These are phyloP conservation scores for Drosophila hamatofila DNA, from an alignment of 2,888 invertebrate genomes.

Conservation along the genomic window DNA sequence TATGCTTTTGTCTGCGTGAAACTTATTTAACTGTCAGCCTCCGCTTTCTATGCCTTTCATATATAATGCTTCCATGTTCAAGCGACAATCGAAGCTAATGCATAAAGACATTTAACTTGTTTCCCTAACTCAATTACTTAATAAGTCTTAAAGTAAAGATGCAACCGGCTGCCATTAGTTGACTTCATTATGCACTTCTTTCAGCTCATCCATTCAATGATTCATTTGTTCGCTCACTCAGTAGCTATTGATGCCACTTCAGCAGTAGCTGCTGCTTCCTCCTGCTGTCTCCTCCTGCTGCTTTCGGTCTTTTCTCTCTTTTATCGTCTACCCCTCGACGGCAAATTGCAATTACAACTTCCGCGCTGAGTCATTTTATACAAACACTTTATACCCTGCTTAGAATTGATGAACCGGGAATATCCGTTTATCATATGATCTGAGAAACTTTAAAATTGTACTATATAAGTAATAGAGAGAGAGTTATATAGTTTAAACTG, in stretches of 20 bases:
- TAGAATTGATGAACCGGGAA: background rate
- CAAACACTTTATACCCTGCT: background rate
- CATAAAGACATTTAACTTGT: conserved; percentile 31
- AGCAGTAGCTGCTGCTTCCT: conserved; percentile 1
- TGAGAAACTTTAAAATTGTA: background rate
- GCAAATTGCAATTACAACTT: conserved; percentile 68
- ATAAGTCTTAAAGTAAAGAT: conserved; percentile 15
- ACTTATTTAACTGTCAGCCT: background rate
- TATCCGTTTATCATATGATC: background rate
- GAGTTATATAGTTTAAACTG: too few relatives aligned
- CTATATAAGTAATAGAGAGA: background rate
- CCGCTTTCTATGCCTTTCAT: background rate
- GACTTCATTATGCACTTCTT: conserved; percentile 41
- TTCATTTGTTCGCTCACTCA: conserved; percentile 11
- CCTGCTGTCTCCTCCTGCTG: conserved; percentile 1
- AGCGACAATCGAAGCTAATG: conserved; percentile 34
- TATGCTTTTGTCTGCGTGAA: background rate
- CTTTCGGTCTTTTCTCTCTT: conserved; percentile 12
- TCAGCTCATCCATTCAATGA: conserved; percentile 13
- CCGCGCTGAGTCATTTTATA: conserved; percentile 63
- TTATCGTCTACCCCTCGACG: conserved; percentile 2
- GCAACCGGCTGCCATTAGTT: conserved; percentile 25
- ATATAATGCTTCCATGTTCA: background rate
- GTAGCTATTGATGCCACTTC: conserved; percentile 27
- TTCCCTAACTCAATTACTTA: conserved; percentile 42